Percentiles rank a stretch among this genome's conserved stretches.
phyloP scores from a whole-genome alignment of 2,888 invertebrate species.

The Deilephila elpenor region DNA sequence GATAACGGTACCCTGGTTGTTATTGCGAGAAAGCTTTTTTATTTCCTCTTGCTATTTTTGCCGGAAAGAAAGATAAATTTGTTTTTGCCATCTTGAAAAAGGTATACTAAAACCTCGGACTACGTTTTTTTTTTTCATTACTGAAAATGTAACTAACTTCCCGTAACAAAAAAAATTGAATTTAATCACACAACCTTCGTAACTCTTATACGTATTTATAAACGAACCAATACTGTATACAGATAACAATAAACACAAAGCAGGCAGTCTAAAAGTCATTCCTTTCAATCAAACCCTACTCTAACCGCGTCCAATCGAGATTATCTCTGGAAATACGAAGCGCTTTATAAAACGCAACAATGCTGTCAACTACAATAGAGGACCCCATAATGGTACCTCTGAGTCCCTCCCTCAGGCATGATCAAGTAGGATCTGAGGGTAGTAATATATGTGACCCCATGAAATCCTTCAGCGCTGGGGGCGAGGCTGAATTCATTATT shows the following conservation, averaged over 20 bases:
- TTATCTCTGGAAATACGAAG: conserved; percentile 25
- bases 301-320: conserved; percentile 21
- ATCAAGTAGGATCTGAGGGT: conserved; percentile 58
- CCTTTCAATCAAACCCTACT: conserved; percentile 6
- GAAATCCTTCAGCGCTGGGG: conserved; percentile 42
- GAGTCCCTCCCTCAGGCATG: conserved; percentile 50
- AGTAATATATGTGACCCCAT: conserved; percentile 55
- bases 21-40: no score
- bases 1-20: no score
- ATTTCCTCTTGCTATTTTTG: no score
- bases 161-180: no score
- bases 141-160: no score
- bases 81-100: no score
- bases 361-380: conserved; percentile 41
- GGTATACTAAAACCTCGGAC: no score
- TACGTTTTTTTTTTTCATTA: no score
- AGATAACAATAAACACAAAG: neutral
- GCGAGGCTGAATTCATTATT: conserved; percentile 41
- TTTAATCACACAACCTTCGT: neutral
- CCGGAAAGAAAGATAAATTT: no score
- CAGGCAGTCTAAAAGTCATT: conserved; percentile 16
- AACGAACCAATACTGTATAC: neutral
- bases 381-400: conserved; percentile 56
- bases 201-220: neutral
- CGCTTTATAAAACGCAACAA: conserved; percentile 26